A percentile compares a stretch with the other conserved stretches of the same genome.
These are phyloP conservation scores for Cryptoblepharus egeriae DNA, from an alignment of 2,797 vertebrate species.

Conservation along the genomic window DNA sequence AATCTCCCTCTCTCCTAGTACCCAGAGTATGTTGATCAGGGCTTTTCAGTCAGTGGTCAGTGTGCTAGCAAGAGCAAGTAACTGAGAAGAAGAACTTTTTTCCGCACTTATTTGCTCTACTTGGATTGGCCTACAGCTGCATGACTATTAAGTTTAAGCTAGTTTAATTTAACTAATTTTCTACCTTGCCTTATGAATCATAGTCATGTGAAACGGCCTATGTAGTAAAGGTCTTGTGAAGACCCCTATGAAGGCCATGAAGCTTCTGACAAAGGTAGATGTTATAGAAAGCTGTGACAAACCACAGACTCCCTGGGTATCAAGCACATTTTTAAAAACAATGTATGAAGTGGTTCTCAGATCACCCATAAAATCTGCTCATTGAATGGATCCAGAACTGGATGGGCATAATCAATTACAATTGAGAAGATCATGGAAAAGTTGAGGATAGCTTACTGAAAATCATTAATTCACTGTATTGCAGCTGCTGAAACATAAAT, in stretches of 20 bases:
- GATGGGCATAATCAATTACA: neutral
- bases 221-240: too few relatives aligned
- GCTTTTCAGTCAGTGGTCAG: conserved; percentile 3
- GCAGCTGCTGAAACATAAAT: neutral
- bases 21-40: neutral
- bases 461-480: neutral
- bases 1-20: neutral
- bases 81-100: neutral
- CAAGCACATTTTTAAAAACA: neutral
- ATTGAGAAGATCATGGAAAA: neutral
- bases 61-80: neutral
- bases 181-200: too few relatives aligned
- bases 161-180: too few relatives aligned
- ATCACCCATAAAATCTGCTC: neutral
- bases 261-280: neutral
- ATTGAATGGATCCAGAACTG: neutral
- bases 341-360: neutral
- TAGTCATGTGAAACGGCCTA: too few relatives aligned
- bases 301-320: neutral
- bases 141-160: too few relatives aligned
- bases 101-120: neutral
- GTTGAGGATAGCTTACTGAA: neutral
- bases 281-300: neutral
- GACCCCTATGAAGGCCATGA: too few relatives aligned
- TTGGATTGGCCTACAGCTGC: neutral